Percentiles rank a stretch among this genome's conserved stretches.
phyloP scores from a whole-genome alignment of 92 coral and sea anemone species.

The Zoanthus gigantus region DNA sequence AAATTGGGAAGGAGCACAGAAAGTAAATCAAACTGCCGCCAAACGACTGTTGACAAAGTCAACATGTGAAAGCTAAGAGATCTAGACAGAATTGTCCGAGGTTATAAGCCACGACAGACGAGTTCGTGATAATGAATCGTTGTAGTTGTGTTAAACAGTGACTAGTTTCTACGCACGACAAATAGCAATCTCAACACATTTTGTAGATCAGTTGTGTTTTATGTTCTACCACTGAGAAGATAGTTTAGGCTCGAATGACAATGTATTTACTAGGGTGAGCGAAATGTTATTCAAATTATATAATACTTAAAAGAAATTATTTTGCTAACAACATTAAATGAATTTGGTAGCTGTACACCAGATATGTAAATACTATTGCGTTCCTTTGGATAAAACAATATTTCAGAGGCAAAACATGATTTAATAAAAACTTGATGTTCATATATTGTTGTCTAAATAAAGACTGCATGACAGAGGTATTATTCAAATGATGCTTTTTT shows the following conservation, averaged over 20 bases:
- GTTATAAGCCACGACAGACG: neutral
- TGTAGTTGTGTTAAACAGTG: slow-evolving; percentile 1
- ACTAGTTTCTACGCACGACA: neutral
- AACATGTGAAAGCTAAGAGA: neutral
- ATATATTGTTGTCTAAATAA: slow-evolving; percentile 11
- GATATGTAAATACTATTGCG: neutral
- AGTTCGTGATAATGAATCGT: neutral
- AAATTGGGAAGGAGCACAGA: neutral
- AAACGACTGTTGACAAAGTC: neutral
- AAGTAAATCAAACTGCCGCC: neutral
- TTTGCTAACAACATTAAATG: neutral
- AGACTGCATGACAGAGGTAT: neutral
- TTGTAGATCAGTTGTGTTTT: neutral
- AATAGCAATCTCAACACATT: neutral
- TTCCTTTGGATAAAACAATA: neutral
- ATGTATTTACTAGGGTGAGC: neutral
- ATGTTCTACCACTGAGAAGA: slow-evolving; percentile 25
- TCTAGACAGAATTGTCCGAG: neutral
- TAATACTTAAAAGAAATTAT: neutral
- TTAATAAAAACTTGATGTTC: no score
- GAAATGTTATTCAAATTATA: slow-evolving; percentile 8
- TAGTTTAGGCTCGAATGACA: slow-evolving; percentile 12
- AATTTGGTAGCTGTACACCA: neutral
- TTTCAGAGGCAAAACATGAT: neutral
- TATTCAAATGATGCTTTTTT: neutral